Evolutionary conservation across 2,113 vertebrate species (phyloP).

Genomic region (Thinocorus orbignyianus): DNA sequence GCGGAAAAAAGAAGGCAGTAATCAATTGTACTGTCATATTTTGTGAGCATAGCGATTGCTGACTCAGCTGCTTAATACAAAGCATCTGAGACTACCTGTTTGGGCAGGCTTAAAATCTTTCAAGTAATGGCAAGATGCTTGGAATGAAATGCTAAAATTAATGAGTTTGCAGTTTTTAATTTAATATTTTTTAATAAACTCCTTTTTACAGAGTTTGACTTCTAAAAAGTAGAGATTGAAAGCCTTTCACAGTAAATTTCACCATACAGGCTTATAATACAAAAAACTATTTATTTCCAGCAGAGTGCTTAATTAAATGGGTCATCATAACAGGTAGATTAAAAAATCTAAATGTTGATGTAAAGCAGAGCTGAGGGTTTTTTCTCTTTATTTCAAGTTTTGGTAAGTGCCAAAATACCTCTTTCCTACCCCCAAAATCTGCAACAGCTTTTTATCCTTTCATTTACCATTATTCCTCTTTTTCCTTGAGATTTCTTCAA

Average conservation of each 20-base stretch:
- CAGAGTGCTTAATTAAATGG: constrained; percentile 83
- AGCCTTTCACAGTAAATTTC: neutral
- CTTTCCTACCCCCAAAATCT: neutral
- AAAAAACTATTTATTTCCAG: constrained; percentile 76
- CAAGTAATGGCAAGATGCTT: neutral
- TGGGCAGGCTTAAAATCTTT: neutral
- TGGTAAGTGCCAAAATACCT: neutral
- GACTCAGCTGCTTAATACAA: constrained; percentile 13
- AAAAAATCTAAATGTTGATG: constrained; percentile 11
- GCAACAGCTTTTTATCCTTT: neutral
- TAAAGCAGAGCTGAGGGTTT: neutral
- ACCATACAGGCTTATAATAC: constrained; percentile 23
- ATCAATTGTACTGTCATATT: constrained; percentile 56
- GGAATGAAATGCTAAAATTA: neutral
- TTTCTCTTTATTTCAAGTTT: neutral
- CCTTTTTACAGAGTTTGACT: neutral
- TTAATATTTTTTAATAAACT: neutral
- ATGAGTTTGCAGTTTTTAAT: neutral
- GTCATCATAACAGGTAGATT: constrained; percentile 63
- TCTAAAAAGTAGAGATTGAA: neutral
- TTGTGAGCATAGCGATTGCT: constrained; percentile 14
- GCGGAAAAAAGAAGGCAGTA: neutral
- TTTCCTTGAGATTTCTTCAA: neutral
- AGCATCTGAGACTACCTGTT: neutral
- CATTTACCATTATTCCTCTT: neutral